Base-by-base conservation (phyloP, 2,888 invertebrate genomes). In the Epinotia ramella region DNA sequence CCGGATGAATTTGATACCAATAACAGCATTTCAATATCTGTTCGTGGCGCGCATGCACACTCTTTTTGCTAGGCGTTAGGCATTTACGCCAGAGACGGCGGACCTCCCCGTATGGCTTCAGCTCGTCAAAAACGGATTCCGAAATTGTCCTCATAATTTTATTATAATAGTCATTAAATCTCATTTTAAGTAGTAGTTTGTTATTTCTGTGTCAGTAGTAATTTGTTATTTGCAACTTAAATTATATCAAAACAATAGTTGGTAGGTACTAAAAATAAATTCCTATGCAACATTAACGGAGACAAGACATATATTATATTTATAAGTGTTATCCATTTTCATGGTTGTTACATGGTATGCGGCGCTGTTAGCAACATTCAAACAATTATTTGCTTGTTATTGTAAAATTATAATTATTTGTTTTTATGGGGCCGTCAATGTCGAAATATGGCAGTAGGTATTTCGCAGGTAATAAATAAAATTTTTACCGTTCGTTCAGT, bases 271-370 rank as follows among this genome's bases (percentile, higher is more conserved):
- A 68, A 68, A 24, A 16, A 40, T 33, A 20, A 16, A 68, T 68
- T 68, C 57, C 4, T n/a, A 4, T 33, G 24, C 28, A 56, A 64
- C 56, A 60, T 60, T 66, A 73, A 73, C 49, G 13, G 40, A 40
- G n/a, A 40, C 20, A 20, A 49, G 33, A 16, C 73, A 49, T 28
- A 28, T 24, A 24, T 24, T 24, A 24, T n/a, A n/a, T n/a, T n/a
- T n/a, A n/a, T 67, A 73, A 73, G 66, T 73, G 66, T 62, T 66
- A 53, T 24, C 46, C 40, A 49, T 20, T 28, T 59, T 44, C 16
- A 49, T 24, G 20, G 59, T 53, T 73, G 59, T 53, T 73, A 24
- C 53, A 60, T 33, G 4, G 65, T 64, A 60, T 40, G 53, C 40
- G 28, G 16, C 33, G 73, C 67, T 40, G 28, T 73, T 60, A 67